Evolutionary conservation across 2,113 vertebrate species (phyloP), one percentile per base, ranked within the genome.

Genomic region (Oxyura jamaicensis): DNA sequence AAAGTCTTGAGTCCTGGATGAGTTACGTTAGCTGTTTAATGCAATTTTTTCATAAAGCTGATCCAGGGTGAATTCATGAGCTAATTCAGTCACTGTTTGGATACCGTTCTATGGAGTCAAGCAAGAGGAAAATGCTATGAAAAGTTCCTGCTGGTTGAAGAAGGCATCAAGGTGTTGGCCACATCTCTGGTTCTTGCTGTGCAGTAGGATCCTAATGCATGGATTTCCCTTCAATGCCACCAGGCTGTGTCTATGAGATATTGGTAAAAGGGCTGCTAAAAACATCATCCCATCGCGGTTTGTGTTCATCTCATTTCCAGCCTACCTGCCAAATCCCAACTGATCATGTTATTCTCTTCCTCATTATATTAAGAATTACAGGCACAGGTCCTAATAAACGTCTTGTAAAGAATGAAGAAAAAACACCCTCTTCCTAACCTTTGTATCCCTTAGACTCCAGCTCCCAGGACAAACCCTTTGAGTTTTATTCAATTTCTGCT

Each of bases 181-280:
- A 2, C 3, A 5, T 5, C 39, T 67, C 62, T 42, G 10, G 5
- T 5, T 2, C n/a, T 59, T 3, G 0, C 31, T 72, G 17, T 15
- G 18, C 63, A 56, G 12, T n/a, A 58, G 48, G 13, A 76, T 48
- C 33, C 18, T 62, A n/a, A 18, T 4, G 14, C 48, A 48, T 3
- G 17, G 26, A 26, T 44, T 75, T 29, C 42, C 50, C 44, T 44
- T 50, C 18, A 2, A 2, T 2, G 14, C 50, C 17, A 11, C 28
- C 6, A 28, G 10, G 69, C 25, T 5, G 2, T 12, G 3, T 19
- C 33, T 62, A n/a, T 23, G 48, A 81, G 39, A 16, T 65, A 11
- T 26, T 33, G 10, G 11, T 13, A 63, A 42, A 7, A 21, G 18
- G 6, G 26, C 12, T 88, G 36, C 50, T 78, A 35, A 58, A 82